Conservation (phyloP, 23 tunicate genomes). For the Styela clava region DNA sequence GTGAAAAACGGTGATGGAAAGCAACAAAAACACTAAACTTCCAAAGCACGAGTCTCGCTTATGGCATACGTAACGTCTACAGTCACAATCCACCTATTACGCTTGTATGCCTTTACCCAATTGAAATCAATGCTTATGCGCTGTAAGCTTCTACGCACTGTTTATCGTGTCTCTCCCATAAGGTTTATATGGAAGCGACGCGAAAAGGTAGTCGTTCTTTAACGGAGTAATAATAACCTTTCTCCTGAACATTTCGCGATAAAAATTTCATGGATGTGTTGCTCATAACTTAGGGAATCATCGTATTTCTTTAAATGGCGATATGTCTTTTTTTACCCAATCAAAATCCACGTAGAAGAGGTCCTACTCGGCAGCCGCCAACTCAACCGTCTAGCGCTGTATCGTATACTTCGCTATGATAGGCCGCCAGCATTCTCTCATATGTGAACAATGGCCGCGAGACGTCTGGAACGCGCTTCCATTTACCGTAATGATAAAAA, state of each 20-base stretch:
- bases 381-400: conserved; percentile 11
- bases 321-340: not conserved
- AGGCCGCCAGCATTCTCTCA: conserved; percentile 31
- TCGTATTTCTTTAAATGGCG: not conserved
- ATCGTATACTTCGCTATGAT: conserved; percentile 34
- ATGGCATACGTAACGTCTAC: conserved; percentile 18
- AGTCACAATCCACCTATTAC: conserved; percentile 15
- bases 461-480: not conserved
- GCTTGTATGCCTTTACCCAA: conserved; percentile 19
- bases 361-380: not conserved
- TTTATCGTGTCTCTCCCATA: conserved; percentile 24
- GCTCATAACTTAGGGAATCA: not conserved
- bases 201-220: not conserved
- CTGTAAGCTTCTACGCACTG: conserved; percentile 21
- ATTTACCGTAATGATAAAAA: conserved; percentile 23
- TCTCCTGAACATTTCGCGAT: not conserved
- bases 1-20: conserved; percentile 1
- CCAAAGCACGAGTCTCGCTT: not conserved
- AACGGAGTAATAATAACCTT: not conserved
- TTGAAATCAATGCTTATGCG: conserved; percentile 25
- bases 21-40: not conserved
- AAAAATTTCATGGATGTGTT: not conserved
- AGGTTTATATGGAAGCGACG: conserved; percentile 4
- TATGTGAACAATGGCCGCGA: conserved; percentile 38
- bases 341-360: not conserved